These are phyloP conservation scores for Scotopteryx bipunctaria DNA, from an alignment of 2,888 invertebrate genomes.

Conservation along the genomic window DNA sequence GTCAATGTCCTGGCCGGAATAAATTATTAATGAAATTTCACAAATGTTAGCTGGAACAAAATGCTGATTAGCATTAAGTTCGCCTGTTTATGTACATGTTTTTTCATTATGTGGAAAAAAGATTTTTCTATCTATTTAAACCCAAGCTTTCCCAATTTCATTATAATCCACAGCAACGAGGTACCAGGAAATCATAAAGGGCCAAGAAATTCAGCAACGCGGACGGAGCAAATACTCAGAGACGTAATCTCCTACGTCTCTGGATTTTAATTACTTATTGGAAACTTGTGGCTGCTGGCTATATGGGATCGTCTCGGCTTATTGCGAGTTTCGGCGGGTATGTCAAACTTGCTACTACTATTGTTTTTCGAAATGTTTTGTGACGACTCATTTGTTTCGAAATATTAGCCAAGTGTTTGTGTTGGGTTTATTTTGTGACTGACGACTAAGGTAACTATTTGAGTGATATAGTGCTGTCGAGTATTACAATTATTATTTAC, in stretches of 20 bases:
- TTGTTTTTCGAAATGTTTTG: background rate
- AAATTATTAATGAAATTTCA: no score
- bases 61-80: no score
- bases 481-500: no score
- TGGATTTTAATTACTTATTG: conserved; percentile 83
- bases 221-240: conserved; percentile 70
- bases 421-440: no score
- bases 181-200: conserved; percentile 67
- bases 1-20: background rate
- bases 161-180: conserved; percentile 11
- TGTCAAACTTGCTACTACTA: conserved; percentile 46
- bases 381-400: no score
- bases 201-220: conserved; percentile 61
- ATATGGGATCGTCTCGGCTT: conserved; percentile 70
- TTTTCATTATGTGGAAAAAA: no score
- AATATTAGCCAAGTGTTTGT: no score
- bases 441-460: no score
- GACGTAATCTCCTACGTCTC: conserved; percentile 76
- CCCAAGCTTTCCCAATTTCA: background rate
- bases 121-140: no score
- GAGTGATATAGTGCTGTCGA: no score
- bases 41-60: no score
- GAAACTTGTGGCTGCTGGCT: conserved; percentile 81
- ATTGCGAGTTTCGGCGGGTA: conserved; percentile 69
- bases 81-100: no score